Conservation (phyloP, 2,888 invertebrate species). For the Xylota sylvarum region DNA sequence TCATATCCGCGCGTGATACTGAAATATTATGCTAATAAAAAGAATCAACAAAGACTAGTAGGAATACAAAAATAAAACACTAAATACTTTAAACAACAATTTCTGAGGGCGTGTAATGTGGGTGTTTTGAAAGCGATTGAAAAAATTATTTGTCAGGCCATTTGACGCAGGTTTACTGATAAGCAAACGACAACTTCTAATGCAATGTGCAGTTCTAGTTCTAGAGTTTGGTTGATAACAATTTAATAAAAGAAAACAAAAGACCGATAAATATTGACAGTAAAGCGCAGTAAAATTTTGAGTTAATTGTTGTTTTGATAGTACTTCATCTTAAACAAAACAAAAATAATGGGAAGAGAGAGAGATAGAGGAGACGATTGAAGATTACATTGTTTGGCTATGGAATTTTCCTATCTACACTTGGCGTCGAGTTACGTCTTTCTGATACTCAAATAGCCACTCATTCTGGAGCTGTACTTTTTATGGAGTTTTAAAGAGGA, state of each 20-base stretch:
- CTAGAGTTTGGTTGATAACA: neutral
- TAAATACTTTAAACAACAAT: neutral
- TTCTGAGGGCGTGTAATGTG: slow-evolving; percentile 46
- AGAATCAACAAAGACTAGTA: slow-evolving; percentile 20
- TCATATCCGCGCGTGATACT: slow-evolving; percentile 4
- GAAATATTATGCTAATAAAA: slow-evolving; percentile 30
- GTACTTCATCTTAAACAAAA: neutral
- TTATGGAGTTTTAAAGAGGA: neutral
- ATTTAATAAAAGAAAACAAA: neutral
- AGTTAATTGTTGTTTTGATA: slow-evolving; percentile 10
- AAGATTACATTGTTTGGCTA: slow-evolving; percentile 20
- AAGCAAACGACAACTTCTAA: neutral
- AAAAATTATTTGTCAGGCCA: neutral
- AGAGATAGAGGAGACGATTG: neutral
- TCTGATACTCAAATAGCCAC: neutral
- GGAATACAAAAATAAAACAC: neutral
- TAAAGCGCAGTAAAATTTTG: slow-evolving; percentile 6
- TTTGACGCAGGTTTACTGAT: slow-evolving; percentile 10
- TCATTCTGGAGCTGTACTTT: neutral
- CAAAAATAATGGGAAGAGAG: too few species aligned
- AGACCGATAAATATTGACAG: slow-evolving; percentile 5
- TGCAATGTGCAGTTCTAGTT: slow-evolving; percentile 4
- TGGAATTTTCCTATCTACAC: slow-evolving; percentile 37
- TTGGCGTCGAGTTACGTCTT: neutral
- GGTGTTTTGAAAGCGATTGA: slow-evolving; percentile 37